Conservation (phyloP, 1,140 invertebrate genomes). For the Popillia japonica region DNA sequence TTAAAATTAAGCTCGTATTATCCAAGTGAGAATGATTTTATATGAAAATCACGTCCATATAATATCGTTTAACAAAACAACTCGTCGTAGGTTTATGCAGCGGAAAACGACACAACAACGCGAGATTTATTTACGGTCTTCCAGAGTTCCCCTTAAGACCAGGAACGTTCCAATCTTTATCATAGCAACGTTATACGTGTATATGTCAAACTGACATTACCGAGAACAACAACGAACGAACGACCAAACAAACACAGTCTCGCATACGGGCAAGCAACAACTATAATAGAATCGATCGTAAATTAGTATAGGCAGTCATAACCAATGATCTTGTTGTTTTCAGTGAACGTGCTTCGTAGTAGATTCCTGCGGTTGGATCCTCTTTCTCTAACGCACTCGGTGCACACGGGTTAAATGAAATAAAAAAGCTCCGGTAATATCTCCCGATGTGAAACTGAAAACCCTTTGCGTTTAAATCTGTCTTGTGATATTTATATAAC, state of each 20-base stretch:
- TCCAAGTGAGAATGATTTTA: too few species aligned
- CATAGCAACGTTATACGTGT: background rate
- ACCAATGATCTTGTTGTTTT: constrained; percentile 30
- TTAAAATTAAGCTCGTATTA: too few species aligned
- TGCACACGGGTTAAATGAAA: too few species aligned
- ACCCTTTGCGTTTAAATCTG: too few species aligned
- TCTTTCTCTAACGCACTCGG: background rate
- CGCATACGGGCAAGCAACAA: background rate
- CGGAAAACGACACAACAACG: background rate
- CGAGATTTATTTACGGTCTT: background rate
- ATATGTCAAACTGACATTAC: constrained; percentile 6
- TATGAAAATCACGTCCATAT: background rate
- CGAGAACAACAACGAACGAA: background rate
- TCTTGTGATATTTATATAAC: too few species aligned
- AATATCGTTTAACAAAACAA: background rate
- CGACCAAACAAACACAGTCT: background rate
- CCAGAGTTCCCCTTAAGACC: background rate
- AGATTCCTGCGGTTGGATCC: background rate
- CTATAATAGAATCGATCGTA: constrained; percentile 24
- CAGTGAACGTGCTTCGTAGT: background rate
- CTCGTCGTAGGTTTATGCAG: too few species aligned
- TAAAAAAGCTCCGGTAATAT: too few species aligned
- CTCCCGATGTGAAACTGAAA: too few species aligned
- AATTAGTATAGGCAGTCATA: constrained; percentile 29
- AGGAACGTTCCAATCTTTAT: background rate